These are phyloP conservation scores for Venustaconcha ellipsiformis DNA, from an alignment of 1,140 invertebrate species.

Conservation along the genomic window DNA sequence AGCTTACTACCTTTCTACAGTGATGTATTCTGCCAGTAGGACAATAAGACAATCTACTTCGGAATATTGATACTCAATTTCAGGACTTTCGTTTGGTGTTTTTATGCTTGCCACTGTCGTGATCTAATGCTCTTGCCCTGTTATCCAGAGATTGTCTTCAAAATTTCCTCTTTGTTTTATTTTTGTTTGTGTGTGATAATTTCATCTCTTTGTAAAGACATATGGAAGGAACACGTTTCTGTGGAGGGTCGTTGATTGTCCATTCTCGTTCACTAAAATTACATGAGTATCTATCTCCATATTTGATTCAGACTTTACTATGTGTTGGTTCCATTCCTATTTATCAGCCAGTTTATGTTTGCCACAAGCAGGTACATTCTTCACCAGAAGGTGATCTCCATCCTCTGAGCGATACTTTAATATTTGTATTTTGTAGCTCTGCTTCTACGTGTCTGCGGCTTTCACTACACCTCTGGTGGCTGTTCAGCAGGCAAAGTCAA, in stretches of 20 bases:
- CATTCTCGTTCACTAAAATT: slow-evolving; percentile 1
- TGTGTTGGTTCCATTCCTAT: slow-evolving; percentile 23
- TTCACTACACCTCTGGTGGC: slow-evolving; percentile 1
- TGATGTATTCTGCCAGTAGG: too few species aligned
- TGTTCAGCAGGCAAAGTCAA: slow-evolving; percentile 3
- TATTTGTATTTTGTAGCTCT: neutral
- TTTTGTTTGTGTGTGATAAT: too few species aligned
- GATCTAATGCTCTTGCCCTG: too few species aligned
- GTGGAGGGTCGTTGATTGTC: neutral
- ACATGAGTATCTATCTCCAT: slow-evolving; percentile 24
- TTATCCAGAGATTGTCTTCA: too few species aligned
- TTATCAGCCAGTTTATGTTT: slow-evolving; percentile 29
- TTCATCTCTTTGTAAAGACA: neutral
- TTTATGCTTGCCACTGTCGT: too few species aligned
- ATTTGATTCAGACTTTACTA: slow-evolving; percentile 14
- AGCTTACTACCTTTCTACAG: too few species aligned
- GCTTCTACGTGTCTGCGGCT: neutral
- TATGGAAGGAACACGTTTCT: slow-evolving; percentile 3
- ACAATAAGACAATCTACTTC: too few species aligned
- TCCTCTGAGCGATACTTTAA: neutral
- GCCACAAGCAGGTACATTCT: slow-evolving; percentile 3
- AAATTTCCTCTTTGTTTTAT: too few species aligned
- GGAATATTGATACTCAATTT: too few species aligned
- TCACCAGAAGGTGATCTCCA: slow-evolving; percentile 19
- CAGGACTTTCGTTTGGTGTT: too few species aligned